Evolutionary conservation across 2,888 invertebrate genomes (phyloP).

Genomic region (Mycalesis mineus): DNA sequence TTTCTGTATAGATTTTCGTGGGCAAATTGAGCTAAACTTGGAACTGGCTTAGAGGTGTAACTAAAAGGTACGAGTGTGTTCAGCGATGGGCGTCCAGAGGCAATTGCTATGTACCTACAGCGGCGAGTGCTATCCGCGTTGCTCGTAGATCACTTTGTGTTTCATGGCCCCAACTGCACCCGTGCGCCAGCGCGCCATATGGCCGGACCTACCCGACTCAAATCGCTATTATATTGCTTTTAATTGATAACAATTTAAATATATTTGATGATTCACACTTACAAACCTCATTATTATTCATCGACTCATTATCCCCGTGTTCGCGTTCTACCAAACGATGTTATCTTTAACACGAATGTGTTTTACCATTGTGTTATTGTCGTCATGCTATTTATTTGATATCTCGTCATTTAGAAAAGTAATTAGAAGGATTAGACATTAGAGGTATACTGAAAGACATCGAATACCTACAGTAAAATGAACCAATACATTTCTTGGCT

Average conservation of each 20-base stretch:
- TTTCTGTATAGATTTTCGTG: too few relatives aligned
- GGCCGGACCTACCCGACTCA: conserved; percentile 65
- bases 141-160: neutral
- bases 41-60: too few relatives aligned
- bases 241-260: conserved; percentile 80
- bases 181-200: conserved; percentile 66
- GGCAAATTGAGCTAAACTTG: too few relatives aligned
- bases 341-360: conserved; percentile 69
- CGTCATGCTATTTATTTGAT: conserved; percentile 55
- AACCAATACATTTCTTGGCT: too few relatives aligned
- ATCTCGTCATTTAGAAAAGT: neutral
- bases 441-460: neutral
- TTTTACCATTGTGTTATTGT: conserved; percentile 68
- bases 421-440: too few relatives aligned
- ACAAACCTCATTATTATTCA: conserved; percentile 75
- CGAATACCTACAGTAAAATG: too few relatives aligned
- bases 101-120: too few relatives aligned
- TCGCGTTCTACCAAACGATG: conserved; percentile 66
- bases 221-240: conserved; percentile 79
- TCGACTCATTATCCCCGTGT: conserved; percentile 74
- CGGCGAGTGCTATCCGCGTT: too few relatives aligned
- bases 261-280: conserved; percentile 79
- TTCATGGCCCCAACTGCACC: conserved; percentile 47
- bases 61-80: too few relatives aligned
- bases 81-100: too few relatives aligned